Base-by-base conservation (phyloP, 2,797 vertebrate genomes). In the Poecilia velifera region DNA sequence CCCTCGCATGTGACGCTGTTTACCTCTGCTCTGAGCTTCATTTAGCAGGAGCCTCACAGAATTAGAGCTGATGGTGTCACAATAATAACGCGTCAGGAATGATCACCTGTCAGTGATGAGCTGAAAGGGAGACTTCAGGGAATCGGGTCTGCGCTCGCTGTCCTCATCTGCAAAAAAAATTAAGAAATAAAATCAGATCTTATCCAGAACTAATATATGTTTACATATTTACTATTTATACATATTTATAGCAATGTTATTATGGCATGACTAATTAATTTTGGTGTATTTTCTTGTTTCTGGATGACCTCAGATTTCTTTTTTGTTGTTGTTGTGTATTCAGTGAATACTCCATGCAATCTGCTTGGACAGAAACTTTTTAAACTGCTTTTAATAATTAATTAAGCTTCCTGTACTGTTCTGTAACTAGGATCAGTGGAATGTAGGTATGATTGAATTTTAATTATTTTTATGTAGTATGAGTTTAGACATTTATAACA, bases 61-160 rank as follows among this genome's bases (percentile, higher is more conserved):
- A 88, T 43, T 18, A 72, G 78, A 55, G 41, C 14, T 76, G 86
- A 88, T 83, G 57, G 74, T 84, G 73, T 86, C 75, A 71, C 20
- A 22, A 51, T 7, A 22, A 7, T 68, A 39, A 83, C 80, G 87
- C 88, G 87, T 88, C 84, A 25, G 9, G 55, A 72, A 66, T 75
- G 41, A 71, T 97, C 97, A 99, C 98, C 98, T 99, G 96, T 99
- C 98, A 86, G 96, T 96, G 87, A 97, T 96, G 75, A 97, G 94
- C 93, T 97, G 97, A 93, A 99, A 98, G n/a, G 97, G 93, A 39
- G 97, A 96, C 93, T 98, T 98, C 9, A 97, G 97, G 73, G 97
- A 97, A 18, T 97, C 96, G 0, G 96, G 95, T 92, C 97, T 97
- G 91, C 96, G 95, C 92, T 96, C 89, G 72, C 96, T 97, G 93